These are phyloP conservation scores for Sylvilagus bachmani DNA, from an alignment of 2,113 vertebrate genomes.

Conservation along the genomic window DNA sequence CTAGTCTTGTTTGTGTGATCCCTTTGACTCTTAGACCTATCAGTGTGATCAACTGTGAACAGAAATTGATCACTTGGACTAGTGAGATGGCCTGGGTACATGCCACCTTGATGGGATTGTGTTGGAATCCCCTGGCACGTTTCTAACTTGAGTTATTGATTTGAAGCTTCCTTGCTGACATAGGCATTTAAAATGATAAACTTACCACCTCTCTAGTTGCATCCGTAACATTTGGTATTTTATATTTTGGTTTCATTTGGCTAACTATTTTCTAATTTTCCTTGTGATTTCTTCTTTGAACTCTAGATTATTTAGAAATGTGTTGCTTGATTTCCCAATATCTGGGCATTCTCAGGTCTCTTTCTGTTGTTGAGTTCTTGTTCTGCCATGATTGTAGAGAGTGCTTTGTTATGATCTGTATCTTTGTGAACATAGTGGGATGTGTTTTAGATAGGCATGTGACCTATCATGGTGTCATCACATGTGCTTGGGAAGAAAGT, in stretches of 20 bases:
- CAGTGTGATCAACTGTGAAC: too few species aligned
- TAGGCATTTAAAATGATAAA: not conserved
- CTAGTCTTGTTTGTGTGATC: too few species aligned
- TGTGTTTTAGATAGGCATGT: not conserved
- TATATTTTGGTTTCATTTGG: not conserved
- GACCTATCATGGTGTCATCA: not conserved
- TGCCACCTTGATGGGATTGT: too few species aligned
- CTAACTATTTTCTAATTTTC: constrained; percentile 44
- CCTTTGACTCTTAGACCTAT: too few species aligned
- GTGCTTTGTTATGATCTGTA: not conserved
- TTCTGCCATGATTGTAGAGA: not conserved
- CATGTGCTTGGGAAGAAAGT: not conserved
- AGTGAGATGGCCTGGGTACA: too few species aligned
- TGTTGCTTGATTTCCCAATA: constrained; percentile 10
- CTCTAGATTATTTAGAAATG: not conserved
- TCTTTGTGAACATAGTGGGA: not conserved
- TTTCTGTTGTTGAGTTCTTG: not conserved
- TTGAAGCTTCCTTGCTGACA: not conserved
- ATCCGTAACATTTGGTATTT: not conserved
- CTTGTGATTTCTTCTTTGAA: constrained; percentile 18
- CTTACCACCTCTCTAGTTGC: not conserved
- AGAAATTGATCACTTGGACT: too few species aligned
- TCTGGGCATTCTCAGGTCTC: not conserved
- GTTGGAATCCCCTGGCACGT: too few species aligned
- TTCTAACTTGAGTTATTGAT: not conserved